Evolutionary conservation across 2,797 vertebrate genomes (phyloP).

Genomic region (Girardinus metallicus): DNA sequence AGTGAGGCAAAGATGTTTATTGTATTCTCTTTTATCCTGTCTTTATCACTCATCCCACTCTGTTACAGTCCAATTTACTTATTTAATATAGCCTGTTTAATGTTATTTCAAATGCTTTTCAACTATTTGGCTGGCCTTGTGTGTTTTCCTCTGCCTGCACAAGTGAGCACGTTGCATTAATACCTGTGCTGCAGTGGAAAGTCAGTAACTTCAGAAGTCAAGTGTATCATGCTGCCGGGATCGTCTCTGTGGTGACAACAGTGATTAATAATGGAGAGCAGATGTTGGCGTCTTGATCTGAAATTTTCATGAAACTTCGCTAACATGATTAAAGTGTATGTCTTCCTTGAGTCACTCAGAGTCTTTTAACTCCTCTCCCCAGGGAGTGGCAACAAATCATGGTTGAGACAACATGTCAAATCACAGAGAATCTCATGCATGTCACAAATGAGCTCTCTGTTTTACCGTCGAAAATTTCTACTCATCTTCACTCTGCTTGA

Average conservation of each 20-base stretch:
- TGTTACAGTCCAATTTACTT: conserved; percentile 44
- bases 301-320: conserved; percentile 82
- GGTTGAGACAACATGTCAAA: conserved; percentile 81
- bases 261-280: conserved; percentile 82
- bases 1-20: conserved; percentile 56
- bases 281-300: conserved; percentile 77
- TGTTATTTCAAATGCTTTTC: conserved; percentile 20
- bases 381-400: conserved; percentile 80
- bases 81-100: conserved; percentile 36
- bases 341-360: conserved; percentile 78
- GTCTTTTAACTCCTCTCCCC: conserved; percentile 78
- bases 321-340: conserved; percentile 81
- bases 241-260: conserved; percentile 78
- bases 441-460: conserved; percentile 57
- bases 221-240: conserved; percentile 71
- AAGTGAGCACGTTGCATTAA: conserved; percentile 39
- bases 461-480: conserved; percentile 39
- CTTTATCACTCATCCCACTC: conserved; percentile 35
- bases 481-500: conserved; percentile 37
- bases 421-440: conserved; percentile 63
- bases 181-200: conserved; percentile 72
- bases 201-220: conserved; percentile 76
- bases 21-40: conserved; percentile 64
- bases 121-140: conserved; percentile 20
- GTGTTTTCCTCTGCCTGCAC: conserved; percentile 1